Percentiles rank a stretch among this genome's conserved stretches.
These are phyloP conservation scores for Parauchenoglanis ngamensis DNA, from an alignment of 2,797 vertebrate genomes.

Conservation along the genomic window DNA sequence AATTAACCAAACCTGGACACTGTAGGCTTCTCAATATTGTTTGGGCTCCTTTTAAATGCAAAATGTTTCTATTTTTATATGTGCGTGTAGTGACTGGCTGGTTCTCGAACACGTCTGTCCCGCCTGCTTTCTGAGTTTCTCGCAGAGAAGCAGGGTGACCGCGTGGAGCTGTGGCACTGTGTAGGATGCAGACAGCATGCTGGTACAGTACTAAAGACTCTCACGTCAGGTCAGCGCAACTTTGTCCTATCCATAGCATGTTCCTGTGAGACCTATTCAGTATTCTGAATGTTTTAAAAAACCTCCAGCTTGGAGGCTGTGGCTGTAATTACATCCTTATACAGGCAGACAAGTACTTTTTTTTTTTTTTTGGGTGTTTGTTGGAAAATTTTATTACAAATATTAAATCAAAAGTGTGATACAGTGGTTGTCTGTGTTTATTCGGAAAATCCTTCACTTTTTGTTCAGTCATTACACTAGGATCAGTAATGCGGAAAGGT, in stretches of 20 bases:
- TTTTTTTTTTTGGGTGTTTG: conserved; percentile 30
- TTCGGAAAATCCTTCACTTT: not conserved
- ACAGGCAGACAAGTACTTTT: conserved; percentile 37
- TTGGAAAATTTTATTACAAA: conserved; percentile 57
- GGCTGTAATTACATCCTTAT: conserved; percentile 53
- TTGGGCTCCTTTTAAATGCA: conserved; percentile 67
- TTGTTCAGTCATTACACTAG: not conserved
- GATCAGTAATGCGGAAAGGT: not conserved
- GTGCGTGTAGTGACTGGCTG: conserved; percentile 60
- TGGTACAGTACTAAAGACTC: conserved; percentile 40
- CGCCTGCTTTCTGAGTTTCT: conserved; percentile 4
- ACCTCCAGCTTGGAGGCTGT: conserved; percentile 43
- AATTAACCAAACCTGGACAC: conserved; percentile 60
- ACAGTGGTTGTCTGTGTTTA: conserved; percentile 40
- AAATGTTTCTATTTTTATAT: conserved; percentile 79
- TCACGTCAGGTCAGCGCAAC: conserved; percentile 46
- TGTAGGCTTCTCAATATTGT: conserved; percentile 64
- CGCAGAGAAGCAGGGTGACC: not conserved
- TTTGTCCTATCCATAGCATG: conserved; percentile 55
- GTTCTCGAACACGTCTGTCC: conserved; percentile 26
- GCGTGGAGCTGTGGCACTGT: not conserved
- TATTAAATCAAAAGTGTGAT: conserved; percentile 62
- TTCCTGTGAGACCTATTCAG: conserved; percentile 53
- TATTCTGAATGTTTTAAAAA: conserved; percentile 54
- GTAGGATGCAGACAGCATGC: conserved; percentile 26